Evolutionary conservation across 2,113 vertebrate genomes (phyloP).

Genomic region (Perognathus longimembris): DNA sequence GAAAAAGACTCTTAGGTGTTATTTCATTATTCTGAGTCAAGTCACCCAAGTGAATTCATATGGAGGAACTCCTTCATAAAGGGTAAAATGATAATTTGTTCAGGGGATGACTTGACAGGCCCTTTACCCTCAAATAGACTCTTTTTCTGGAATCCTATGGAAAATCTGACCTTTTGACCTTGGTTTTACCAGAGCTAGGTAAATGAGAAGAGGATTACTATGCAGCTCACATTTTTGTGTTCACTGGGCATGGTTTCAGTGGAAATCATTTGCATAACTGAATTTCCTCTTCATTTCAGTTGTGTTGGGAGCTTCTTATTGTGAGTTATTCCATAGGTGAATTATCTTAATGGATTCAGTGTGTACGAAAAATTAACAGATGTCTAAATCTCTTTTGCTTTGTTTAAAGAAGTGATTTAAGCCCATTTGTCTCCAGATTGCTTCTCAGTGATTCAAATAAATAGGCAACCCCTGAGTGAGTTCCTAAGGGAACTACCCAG

Average conservation of each 20-base stretch:
- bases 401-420: conserved; percentile 80
- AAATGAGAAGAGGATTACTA: conserved; percentile 54
- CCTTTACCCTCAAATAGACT: not conserved
- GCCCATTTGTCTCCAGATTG: conserved; percentile 71
- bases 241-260: conserved; percentile 59
- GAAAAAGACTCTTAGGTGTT: not conserved
- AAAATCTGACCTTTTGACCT: not conserved
- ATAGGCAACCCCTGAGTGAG: conserved; percentile 48
- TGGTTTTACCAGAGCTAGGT: conserved; percentile 22
- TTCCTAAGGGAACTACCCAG: conserved; percentile 58
- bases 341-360: conserved; percentile 76
- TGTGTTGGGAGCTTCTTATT: conserved; percentile 34
- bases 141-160: not conserved
- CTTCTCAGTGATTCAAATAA: conserved; percentile 75
- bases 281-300: conserved; percentile 42
- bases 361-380: conserved; percentile 79
- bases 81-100: not conserved
- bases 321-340: conserved; percentile 72
- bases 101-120: not conserved
- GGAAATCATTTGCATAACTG: conserved; percentile 73
- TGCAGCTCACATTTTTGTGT: conserved; percentile 30
- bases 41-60: not conserved
- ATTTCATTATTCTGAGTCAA: not conserved
- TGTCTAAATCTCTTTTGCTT: conserved; percentile 76
- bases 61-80: not conserved